Base-by-base conservation (phyloP, 2,888 invertebrate genomes). In the Cacoxenus indagator region DNA sequence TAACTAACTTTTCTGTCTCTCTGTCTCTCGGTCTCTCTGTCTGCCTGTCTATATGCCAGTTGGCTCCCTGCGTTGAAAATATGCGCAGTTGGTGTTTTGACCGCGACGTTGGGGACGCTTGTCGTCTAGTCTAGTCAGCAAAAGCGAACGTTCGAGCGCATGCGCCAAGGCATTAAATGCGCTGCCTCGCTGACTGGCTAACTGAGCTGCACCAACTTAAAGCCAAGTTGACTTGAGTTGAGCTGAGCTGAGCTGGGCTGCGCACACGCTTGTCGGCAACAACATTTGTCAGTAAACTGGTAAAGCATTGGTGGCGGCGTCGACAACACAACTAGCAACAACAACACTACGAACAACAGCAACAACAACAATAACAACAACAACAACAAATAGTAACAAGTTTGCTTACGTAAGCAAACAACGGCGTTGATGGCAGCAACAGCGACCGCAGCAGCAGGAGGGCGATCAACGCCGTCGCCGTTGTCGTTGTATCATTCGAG, bases 321-420 rank as follows among this genome's bases (percentile, higher is more conserved):
- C 65, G 46, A 29, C 54, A 46, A 65, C 46, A 51, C 5, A 57
- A 48, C 48, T 65, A 65, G 24, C 4, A 57, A 57, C 29, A 59
- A 8, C 14, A 59, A 24, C 14, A 54, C 14, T 19, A 45, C 22
- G 17, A 9, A 46, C 64, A 43, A 31, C 24, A n/a, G 3, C 27
- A 48, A 48, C 64, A 48, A 68, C 64, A 65, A 45, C 24, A 68
- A 27, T 45, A 46, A 65, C 57, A 59, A 5, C 62, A 51, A 62
- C 66, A 64, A 27, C 57, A 66, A 46, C 65, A 61, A 48, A 14
- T 14, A 37, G 37, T 22, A 57, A n/a, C 29, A 29, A 26, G 27
- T 17, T 26, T 22, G 72, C 76, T 77, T 76, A 77, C 76, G 76
- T 75, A 77, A 76, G 74, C 74, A 22, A 62, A 62, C 61, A 62